A percentile compares a stretch with the other conserved stretches of the same genome.
Conservation (phyloP, 2,113 vertebrate species). For the Cyprinodon variegatus region DNA sequence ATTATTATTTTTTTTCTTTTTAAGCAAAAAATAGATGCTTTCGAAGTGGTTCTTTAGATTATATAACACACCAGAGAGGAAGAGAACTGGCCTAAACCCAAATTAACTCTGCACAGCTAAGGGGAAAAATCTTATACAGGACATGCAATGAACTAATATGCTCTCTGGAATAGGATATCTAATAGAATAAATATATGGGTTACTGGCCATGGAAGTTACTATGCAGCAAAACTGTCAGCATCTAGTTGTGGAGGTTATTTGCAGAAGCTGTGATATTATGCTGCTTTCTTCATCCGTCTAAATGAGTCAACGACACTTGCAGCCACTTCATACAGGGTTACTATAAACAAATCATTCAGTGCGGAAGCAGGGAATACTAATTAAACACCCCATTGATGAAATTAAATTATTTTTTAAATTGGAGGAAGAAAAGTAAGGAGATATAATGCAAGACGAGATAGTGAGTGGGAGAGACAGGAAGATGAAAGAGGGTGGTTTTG, state of each 20-base stretch:
- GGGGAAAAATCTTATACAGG: slow-evolving; percentile 46
- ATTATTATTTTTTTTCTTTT: neutral
- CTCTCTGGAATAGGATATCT: slow-evolving; percentile 36
- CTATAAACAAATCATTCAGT: slow-evolving; percentile 21
- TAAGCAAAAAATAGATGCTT: slow-evolving; percentile 17
- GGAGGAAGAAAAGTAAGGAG: slow-evolving; percentile 54
- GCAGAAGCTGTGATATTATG: slow-evolving; percentile 42
- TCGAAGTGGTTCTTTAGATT: slow-evolving; percentile 43
- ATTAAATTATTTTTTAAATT: slow-evolving; percentile 73
- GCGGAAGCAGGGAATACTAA: slow-evolving; percentile 38
- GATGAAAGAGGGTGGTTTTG: slow-evolving; percentile 56
- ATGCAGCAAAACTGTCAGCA: slow-evolving; percentile 50
- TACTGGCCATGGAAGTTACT: slow-evolving; percentile 53
- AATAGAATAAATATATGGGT: slow-evolving; percentile 61
- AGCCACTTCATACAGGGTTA: slow-evolving; percentile 47
- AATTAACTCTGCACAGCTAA: slow-evolving; percentile 51
- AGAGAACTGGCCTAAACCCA: slow-evolving; percentile 55
- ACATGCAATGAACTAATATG: slow-evolving; percentile 47
- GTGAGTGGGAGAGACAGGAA: slow-evolving; percentile 42
- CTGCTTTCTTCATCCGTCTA: slow-evolving; percentile 58
- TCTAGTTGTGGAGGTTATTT: slow-evolving; percentile 46
- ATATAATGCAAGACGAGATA: slow-evolving; percentile 39
- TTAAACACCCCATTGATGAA: slow-evolving; percentile 73
- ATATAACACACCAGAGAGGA: slow-evolving; percentile 40
- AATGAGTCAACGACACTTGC: slow-evolving; percentile 57